A percentile compares a stretch with the other conserved stretches of the same genome.
Evolutionary conservation across 2,888 invertebrate species (phyloP).

Genomic region (Folsomia candida): DNA sequence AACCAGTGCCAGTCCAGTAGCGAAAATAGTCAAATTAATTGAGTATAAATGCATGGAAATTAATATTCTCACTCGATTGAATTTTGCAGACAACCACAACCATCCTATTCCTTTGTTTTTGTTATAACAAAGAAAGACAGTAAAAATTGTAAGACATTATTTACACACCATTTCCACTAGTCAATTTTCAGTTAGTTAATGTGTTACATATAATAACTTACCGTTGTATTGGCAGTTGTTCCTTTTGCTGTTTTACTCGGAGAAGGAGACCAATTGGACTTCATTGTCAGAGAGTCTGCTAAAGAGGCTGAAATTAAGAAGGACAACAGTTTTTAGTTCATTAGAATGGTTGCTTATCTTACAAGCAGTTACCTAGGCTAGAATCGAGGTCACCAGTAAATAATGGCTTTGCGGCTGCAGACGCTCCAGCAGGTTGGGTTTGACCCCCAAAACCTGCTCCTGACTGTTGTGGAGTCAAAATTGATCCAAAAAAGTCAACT

Average conservation of each 20-base stretch:
- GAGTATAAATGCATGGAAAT: background rate
- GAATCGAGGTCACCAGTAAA: constrained; percentile 91
- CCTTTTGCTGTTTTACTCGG: constrained; percentile 48
- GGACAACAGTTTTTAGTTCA: no score
- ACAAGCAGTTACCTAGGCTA: no score
- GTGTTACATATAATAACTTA: constrained; percentile 10
- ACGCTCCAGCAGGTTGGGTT: constrained; percentile 53
- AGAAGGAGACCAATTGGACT: constrained; percentile 53
- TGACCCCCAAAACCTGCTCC: constrained; percentile 43
- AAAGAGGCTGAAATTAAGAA: constrained; percentile 86
- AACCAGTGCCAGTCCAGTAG: no score
- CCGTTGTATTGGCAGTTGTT: constrained; percentile 35
- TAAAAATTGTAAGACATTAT: no score
- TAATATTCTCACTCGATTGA: background rate
- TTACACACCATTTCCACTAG: no score
- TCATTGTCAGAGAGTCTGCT: constrained; percentile 87
- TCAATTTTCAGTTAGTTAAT: background rate
- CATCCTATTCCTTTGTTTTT: background rate
- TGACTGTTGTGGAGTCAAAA: constrained; percentile 63
- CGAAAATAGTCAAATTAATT: no score
- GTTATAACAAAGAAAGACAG: background rate
- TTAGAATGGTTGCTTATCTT: no score
- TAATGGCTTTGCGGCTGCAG: constrained; percentile 62
- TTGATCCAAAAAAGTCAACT: constrained; percentile 73
- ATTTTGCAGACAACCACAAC: background rate